Evolutionary conservation across 2,888 invertebrate genomes (phyloP).

Genomic region (Fragum sueziense): DNA sequence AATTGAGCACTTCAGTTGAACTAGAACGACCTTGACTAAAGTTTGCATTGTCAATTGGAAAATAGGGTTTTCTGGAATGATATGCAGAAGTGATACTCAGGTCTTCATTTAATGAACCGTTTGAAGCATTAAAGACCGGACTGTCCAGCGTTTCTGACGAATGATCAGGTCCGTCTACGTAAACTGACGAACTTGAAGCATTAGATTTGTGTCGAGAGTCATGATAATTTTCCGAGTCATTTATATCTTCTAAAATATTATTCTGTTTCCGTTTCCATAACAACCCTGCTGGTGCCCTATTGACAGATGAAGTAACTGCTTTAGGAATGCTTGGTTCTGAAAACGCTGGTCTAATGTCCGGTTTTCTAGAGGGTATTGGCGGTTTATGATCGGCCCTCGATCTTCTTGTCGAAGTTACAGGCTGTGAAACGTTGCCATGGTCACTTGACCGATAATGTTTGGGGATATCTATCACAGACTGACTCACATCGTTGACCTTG

Average conservation of each 20-base stretch:
- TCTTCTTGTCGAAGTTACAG: constrained; percentile 23
- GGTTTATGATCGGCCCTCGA: constrained; percentile 60
- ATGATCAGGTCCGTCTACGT: constrained; percentile 30
- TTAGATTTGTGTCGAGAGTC: constrained; percentile 40
- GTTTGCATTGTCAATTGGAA: constrained; percentile 46
- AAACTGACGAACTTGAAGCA: constrained; percentile 40
- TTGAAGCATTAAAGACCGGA: constrained; percentile 49
- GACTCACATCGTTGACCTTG: constrained; percentile 45
- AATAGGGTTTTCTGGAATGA: constrained; percentile 56
- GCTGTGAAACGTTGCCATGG: background rate
- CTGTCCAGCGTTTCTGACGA: constrained; percentile 46
- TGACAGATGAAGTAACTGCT: constrained; percentile 48
- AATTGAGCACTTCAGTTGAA: constrained; percentile 53
- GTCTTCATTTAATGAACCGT: constrained; percentile 56
- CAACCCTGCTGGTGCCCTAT: constrained; percentile 67
- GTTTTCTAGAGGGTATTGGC: constrained; percentile 52
- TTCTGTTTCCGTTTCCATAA: constrained; percentile 68
- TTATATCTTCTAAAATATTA: constrained; percentile 55
- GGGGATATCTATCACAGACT: constrained; percentile 15
- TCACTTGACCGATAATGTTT: constrained; percentile 24
- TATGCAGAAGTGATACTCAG: constrained; percentile 59
- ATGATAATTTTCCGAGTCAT: constrained; percentile 47
- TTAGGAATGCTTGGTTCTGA: constrained; percentile 57
- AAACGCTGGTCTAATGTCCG: constrained; percentile 49
- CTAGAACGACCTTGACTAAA: constrained; percentile 56